These are phyloP conservation scores for Drosophila peninsularis DNA, from an alignment of 2,888 invertebrate species.

Conservation along the genomic window DNA sequence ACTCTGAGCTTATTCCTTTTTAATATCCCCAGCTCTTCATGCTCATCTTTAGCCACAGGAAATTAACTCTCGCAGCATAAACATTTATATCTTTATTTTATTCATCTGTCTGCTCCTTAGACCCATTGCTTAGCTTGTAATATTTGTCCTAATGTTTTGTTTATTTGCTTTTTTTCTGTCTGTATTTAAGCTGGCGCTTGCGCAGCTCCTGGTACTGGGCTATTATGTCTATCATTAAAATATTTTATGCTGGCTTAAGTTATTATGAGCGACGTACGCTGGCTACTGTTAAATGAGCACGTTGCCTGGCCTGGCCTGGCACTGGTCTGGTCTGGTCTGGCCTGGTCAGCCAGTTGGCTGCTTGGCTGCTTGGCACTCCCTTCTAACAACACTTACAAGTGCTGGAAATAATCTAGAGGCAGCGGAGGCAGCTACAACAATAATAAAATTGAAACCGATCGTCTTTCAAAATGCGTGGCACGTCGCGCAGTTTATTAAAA, in stretches of 20 bases:
- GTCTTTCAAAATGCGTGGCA: slow-evolving; percentile 82
- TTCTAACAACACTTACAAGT: slow-evolving; percentile 80
- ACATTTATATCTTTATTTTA: neutral
- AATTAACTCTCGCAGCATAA: neutral
- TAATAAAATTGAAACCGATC: slow-evolving; percentile 81
- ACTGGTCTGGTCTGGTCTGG: slow-evolving; percentile 2
- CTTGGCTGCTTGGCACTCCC: slow-evolving; percentile 64
- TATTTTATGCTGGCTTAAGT: slow-evolving; percentile 66
- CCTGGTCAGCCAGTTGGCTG: slow-evolving; percentile 47
- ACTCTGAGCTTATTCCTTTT: neutral
- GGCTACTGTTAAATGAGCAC: slow-evolving; percentile 79
- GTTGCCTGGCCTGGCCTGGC: slow-evolving; percentile 45
- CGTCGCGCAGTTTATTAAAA: slow-evolving; percentile 85
- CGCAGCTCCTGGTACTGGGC: slow-evolving; percentile 18
- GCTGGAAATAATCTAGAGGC: slow-evolving; percentile 74
- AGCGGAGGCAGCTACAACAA: slow-evolving; percentile 51
- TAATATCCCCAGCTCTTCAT: neutral
- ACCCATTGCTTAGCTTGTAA: neutral
- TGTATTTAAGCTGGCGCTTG: slow-evolving; percentile 10
- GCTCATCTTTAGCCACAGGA: neutral
- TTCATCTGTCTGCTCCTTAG: neutral
- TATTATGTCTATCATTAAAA: slow-evolving; percentile 78
- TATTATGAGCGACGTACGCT: slow-evolving; percentile 65
- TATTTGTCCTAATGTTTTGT: slow-evolving; percentile 21
- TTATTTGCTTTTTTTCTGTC: neutral